Evolutionary conservation across 2,888 invertebrate species (phyloP).

Genomic region (Nebria brevicollis): DNA sequence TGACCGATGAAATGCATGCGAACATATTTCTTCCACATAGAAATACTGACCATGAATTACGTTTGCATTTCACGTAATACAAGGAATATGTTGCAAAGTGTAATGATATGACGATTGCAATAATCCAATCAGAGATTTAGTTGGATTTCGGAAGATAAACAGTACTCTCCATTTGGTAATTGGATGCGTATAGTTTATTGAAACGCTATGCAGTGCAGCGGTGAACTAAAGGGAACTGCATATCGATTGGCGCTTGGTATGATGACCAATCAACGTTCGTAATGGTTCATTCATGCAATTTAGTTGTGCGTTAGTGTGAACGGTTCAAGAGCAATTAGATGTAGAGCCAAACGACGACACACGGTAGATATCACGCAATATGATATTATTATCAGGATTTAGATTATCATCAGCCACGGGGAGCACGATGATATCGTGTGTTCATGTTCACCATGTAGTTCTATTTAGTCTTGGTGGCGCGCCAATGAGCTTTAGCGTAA

Average conservation of each 20-base stretch:
- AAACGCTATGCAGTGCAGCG: neutral
- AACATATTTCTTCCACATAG: neutral
- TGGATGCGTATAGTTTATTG: neutral
- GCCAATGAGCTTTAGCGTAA: constrained; percentile 2
- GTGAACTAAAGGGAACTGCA: neutral
- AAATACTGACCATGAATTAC: no score
- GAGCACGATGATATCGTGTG: constrained; percentile 6
- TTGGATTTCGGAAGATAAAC: neutral
- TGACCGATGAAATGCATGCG: neutral
- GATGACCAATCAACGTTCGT: neutral
- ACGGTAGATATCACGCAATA: constrained; percentile 34
- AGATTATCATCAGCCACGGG: constrained; percentile 11
- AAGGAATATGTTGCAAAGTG: no score
- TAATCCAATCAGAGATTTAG: neutral
- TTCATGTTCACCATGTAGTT: constrained; percentile 10
- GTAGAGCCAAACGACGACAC: constrained; percentile 38
- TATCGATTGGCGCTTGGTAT: neutral
- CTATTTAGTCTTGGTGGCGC: constrained; percentile 2
- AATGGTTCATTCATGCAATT: constrained; percentile 18
- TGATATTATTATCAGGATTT: constrained; percentile 46
- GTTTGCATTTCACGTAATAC: no score
- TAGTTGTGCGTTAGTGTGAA: neutral
- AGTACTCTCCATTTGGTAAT: neutral
- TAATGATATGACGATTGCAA: neutral
- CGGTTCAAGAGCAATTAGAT: constrained; percentile 34